Base-by-base conservation (phyloP, 2,113 vertebrate genomes). In the Poeciliopsis prolifica region DNA sequence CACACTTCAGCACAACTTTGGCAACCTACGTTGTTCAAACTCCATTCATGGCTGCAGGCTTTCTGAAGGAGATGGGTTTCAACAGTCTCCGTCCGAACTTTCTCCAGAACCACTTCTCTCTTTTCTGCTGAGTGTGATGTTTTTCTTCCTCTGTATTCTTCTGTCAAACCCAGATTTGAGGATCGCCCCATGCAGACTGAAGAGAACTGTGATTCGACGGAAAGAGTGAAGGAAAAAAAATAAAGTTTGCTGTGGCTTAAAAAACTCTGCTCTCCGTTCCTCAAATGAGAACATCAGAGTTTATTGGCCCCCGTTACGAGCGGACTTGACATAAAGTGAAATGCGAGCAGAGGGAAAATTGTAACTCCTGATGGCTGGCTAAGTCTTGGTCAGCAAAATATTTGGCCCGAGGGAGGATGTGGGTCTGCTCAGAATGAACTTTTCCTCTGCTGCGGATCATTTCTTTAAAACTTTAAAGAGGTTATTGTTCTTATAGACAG, bases 311-410 rank as follows among this genome's bases (percentile, higher is more conserved):
- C 73, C 22, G 35, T 78, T 81, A 86, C 28, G 42, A 75, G 79
- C 42, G 77, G 70, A 70, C 67, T 77, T 89, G 82, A 84, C 87
- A 87, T 63, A 19, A 87, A 81, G 77, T 69, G 77, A 87, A 86
- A 60, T 78, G 72, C 3, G 6, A 62, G 74, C 77, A 48, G 84
- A 86, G 80, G 72, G 70, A 69, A 89, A 89, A 85, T 54, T 79
- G 83, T 86, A 87, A 78, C 61, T 81, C 74, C 74, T 70, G 82
- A 86, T 86, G 78, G 81, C 87, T 75, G 75, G 70, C 75, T 77
- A 58, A 78, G 81, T 76, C 85, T 83, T 54, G 70, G 85, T 91
- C 89, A 91, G 89, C 87, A 88, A 82, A 87, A 82, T 77, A 72
- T 81, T 83, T 88, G 76, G 71, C 84, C 77, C 29, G 12, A 75